Percentiles rank a stretch among this genome's conserved stretches.
Conservation (phyloP, 2,113 vertebrate species). For the Brachirus orientalis region DNA sequence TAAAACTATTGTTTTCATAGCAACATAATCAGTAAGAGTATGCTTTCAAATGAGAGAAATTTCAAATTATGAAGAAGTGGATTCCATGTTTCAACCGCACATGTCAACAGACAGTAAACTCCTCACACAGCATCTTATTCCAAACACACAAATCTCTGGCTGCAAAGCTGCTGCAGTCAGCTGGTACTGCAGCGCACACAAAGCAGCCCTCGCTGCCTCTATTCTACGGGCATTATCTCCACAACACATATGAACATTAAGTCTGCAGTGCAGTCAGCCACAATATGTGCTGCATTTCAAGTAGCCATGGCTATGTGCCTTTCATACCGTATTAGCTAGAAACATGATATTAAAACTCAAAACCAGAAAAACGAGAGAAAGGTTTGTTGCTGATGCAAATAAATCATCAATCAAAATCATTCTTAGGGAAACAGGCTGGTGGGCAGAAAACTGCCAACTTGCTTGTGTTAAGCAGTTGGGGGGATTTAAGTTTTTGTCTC, state of each 20-base stretch:
- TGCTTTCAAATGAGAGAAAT: too few relatives aligned
- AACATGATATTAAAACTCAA: slow-evolving; percentile 7
- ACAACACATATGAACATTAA: slow-evolving; percentile 12
- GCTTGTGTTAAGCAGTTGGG: slow-evolving; percentile 20
- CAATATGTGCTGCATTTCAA: slow-evolving; percentile 29
- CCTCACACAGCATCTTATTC: slow-evolving; percentile 3
- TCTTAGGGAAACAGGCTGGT: slow-evolving; percentile 13
- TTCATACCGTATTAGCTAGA: slow-evolving; percentile 16
- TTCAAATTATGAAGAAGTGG: neutral
- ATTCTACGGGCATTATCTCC: slow-evolving; percentile 24
- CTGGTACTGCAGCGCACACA: neutral
- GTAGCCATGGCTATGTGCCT: slow-evolving; percentile 19
- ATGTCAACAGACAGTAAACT: neutral
- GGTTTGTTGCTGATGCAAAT: neutral
- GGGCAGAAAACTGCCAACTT: neutral
- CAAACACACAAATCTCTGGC: neutral
- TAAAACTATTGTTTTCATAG: too few relatives aligned
- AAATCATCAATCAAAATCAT: too few relatives aligned
- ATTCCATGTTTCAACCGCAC: too few relatives aligned
- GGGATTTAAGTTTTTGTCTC: slow-evolving; percentile 1
- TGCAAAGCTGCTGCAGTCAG: slow-evolving; percentile 32
- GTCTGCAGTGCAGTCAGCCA: slow-evolving; percentile 16
- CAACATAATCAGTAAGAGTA: too few relatives aligned
- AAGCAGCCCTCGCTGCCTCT: slow-evolving; percentile 26
- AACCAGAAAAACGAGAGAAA: neutral